Conservation (phyloP, 2,797 vertebrate genomes). For the Melanotaenia trifasciata region DNA sequence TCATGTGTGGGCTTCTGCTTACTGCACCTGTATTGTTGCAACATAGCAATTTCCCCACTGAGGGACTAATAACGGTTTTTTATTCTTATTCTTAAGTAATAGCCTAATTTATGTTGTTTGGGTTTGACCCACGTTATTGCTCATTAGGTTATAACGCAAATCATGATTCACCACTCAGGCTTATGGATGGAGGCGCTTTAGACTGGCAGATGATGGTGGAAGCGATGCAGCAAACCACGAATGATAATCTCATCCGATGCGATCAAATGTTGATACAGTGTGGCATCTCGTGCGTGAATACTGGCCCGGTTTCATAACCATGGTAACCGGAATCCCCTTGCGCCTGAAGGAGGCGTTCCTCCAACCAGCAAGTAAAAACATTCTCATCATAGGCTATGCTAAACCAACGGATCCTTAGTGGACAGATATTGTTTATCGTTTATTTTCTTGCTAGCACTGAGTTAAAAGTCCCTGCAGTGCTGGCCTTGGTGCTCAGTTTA, state of each 20-base stretch:
- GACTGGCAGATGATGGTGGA: slow-evolving; percentile 48
- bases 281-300: slow-evolving; percentile 58
- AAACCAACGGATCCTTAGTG: not conserved
- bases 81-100: no score
- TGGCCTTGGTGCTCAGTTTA: not conserved
- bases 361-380: slow-evolving; percentile 5
- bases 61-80: no score
- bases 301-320: slow-evolving; percentile 68
- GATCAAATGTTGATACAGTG: slow-evolving; percentile 41
- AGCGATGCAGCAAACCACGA: slow-evolving; percentile 38
- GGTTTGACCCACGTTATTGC: no score
- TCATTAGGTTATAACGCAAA: slow-evolving; percentile 11
- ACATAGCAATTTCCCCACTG: no score
- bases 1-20: no score
- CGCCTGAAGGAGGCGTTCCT: slow-evolving; percentile 68
- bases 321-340: slow-evolving; percentile 75
- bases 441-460: not conserved
- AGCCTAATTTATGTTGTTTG: no score
- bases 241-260: slow-evolving; percentile 63
- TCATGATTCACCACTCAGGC: slow-evolving; percentile 60
- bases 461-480: not conserved
- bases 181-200: slow-evolving; percentile 47
- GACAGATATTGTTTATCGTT: not conserved
- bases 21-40: no score
- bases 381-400: not conserved